Base-by-base conservation (phyloP, 2,797 vertebrate genomes). In the Thamnophis elegans region DNA sequence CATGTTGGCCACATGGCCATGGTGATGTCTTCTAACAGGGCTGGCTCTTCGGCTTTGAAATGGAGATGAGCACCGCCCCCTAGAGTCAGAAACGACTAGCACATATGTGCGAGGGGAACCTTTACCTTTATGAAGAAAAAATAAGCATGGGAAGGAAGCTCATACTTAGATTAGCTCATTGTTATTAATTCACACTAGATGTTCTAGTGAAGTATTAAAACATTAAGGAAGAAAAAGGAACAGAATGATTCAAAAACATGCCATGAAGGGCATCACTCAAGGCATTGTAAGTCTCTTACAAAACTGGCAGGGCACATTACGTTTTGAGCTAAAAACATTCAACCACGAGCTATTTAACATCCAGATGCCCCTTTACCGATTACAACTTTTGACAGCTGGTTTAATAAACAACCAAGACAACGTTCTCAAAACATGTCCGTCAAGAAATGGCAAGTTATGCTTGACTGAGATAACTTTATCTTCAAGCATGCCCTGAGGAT, bases 341-440 rank as follows among this genome's bases (percentile, higher is more conserved):
- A 95, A 65, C 89, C 90, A 26, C 73, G 93, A 95, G 94, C 86
- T 88, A 91, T 95, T 94, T 94, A 94, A 94, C 85, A 92, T 94
- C 94, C 94, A 96, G 94, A 96, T 95, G 95, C 62, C 4, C 93
- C 28, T 93, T 97, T 94, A 96, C 92, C 92, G 93, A 78, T 89
- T 78, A 5, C 2, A 87, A 91, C 58, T 12, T 58, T 94, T 53
- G 36, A 55, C 92, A 93, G 56, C 53, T 1, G 11, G 25, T 55
- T 92, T 89, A 82, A 88, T 92, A 62, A 87, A 85, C 47, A 91
- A 73, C 94, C 91, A 5, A 88, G 51, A 14, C 53, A 65, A 51
- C 1, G 9, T 56, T 9, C 25, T 88, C 25, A 54, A 95, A 95
- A 95, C 51, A 91, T 3, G 68, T 91, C 78, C 87, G 93, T 20